Evolutionary conservation across 2,888 invertebrate genomes (phyloP).

Genomic region (Bugula neritina): DNA sequence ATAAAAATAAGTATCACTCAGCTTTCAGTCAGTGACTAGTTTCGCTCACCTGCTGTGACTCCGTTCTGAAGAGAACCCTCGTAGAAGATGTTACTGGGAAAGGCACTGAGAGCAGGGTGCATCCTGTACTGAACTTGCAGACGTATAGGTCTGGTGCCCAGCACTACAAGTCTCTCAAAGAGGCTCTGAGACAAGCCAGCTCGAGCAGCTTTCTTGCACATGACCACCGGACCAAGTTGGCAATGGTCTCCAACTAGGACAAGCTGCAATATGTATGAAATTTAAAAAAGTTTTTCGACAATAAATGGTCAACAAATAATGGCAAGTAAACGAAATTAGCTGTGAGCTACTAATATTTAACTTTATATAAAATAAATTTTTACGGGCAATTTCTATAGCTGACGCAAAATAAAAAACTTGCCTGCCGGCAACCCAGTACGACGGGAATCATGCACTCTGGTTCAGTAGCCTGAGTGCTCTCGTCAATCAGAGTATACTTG

Average conservation of each 20-base stretch:
- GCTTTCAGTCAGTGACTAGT: too few species aligned
- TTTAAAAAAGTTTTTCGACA: too few species aligned
- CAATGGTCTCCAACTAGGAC: constrained; percentile 98
- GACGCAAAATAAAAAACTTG: too few species aligned
- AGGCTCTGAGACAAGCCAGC: constrained; percentile 94
- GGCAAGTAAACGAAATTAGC: too few species aligned
- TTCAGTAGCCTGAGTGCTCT: constrained; percentile 88
- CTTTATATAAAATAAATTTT: too few species aligned
- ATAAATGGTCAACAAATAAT: constrained; percentile 30
- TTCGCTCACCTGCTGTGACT: constrained; percentile 70
- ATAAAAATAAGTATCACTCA: too few species aligned
- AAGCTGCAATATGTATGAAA: too few species aligned
- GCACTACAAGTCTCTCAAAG: constrained; percentile 91
- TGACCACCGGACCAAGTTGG: constrained; percentile 95
- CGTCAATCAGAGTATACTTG: constrained; percentile 91
- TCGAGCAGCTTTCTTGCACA: constrained; percentile 97
- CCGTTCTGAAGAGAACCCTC: constrained; percentile 98
- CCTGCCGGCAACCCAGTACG: constrained; percentile 89
- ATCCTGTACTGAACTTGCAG: constrained; percentile 93
- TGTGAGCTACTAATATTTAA: too few species aligned
- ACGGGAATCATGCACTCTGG: constrained; percentile 99
- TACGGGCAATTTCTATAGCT: too few species aligned
- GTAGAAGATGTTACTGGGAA: constrained; percentile 98
- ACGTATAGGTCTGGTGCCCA: constrained; percentile 92
- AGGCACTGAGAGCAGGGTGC: constrained; percentile 95